A percentile compares a stretch with the other conserved stretches of the same genome.
Conservation (phyloP, 2,888 invertebrate species). For the Hesperia comma region DNA sequence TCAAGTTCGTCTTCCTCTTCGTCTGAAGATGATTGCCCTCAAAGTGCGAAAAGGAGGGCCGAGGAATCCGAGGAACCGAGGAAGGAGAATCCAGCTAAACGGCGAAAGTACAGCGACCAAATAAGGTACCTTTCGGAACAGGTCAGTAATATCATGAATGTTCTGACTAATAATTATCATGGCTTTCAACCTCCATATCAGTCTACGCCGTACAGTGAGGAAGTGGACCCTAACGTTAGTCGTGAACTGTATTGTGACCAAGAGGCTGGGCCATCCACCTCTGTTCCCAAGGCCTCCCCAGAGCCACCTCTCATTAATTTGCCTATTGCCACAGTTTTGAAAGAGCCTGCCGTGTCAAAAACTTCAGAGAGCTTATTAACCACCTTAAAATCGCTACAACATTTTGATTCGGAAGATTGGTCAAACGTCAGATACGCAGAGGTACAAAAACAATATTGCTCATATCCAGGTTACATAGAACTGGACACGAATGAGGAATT, state of each 20-base stretch:
- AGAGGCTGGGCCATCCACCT: not conserved
- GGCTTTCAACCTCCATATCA: not conserved
- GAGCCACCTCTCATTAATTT: not conserved
- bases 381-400: not conserved
- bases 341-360: not conserved
- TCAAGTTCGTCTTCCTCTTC: constrained; percentile 1
- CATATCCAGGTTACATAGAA: not conserved
- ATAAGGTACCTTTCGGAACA: not conserved
- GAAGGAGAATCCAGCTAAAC: not conserved
- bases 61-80: not conserved
- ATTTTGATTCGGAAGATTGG: not conserved
- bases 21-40: not conserved
- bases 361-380: not conserved
- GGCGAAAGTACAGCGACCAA: not conserved
- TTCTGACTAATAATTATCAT: not conserved
- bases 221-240: not conserved
- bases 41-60: not conserved
- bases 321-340: not conserved
- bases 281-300: not conserved
- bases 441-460: not conserved
- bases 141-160: not conserved
- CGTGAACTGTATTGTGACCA: not conserved
- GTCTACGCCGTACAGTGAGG: not conserved
- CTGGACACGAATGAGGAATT: not conserved
- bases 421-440: not conserved